Evolutionary conservation across 37 sponge, comb jelly and placozoan species (phyloP), one percentile per base, ranked within the genome.

Genomic region (Lycopodina hypogea): DNA sequence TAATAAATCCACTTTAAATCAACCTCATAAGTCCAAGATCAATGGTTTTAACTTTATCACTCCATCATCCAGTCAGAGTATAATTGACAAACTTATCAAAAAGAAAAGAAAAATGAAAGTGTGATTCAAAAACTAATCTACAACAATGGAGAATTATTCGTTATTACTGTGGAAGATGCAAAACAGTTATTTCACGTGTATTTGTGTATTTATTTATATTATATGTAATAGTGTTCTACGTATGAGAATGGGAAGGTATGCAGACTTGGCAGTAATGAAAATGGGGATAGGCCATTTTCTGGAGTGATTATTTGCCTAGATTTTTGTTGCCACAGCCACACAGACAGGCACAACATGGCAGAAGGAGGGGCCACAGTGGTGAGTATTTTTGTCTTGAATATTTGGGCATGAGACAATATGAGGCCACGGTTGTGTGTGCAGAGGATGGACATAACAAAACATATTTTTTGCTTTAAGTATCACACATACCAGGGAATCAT

Each of bases 261-360:
- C 59, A 52, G 94, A 0, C 68, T 96, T 24, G 93, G 93, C 0
- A 0, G 70, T 18, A 86, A 79, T 2, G 74, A 81, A 19, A n/a
- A n/a, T n/a, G n/a, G n/a, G n/a, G 91, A 94, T 68, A 71, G 80
- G 45, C 97, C 97, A 17, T 96, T 93, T 56, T 90, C 92, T 55
- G 94, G 94, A 0, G 75, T 93, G 40, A 96, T 92, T 12, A 84
- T 86, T 70, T 96, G 94, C 56, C 84, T 93, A 85, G 97, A 96
- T 80, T 96, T 94, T 68, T 90, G 94, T 91, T 92, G 94, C 8
- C 97, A 96, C 86, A 91, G 90, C 75, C 97, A 96, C 68, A 80
- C 84, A 41, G 94, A 96, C 72, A 85, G 77, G 55, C 90, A 94
- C 73, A 93, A 93, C 88, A 87, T 91, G 86, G 18, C 59, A 50